phyloP scores from a whole-genome alignment of 2,797 vertebrate species.

The Rhinichthys osculus region DNA sequence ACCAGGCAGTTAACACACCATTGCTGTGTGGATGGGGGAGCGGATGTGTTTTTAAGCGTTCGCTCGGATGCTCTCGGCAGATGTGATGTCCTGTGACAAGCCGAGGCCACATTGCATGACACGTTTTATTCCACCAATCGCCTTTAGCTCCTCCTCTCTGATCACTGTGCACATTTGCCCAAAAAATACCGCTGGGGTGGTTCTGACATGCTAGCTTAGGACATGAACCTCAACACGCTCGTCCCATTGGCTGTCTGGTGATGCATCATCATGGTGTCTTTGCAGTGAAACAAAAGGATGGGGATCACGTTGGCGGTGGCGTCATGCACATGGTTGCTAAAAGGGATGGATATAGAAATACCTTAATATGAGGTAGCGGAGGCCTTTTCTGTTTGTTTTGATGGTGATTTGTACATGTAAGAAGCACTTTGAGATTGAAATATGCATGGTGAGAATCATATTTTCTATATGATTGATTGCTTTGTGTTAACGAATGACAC shows the following conservation, averaged over 20 bases:
- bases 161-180: constrained; percentile 66
- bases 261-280: constrained; percentile 70
- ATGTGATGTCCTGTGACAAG: constrained; percentile 76
- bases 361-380: neutral
- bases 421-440: neutral
- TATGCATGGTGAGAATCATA: neutral
- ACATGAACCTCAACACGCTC: constrained; percentile 54
- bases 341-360: neutral
- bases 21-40: constrained; percentile 25
- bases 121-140: constrained; percentile 65
- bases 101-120: constrained; percentile 64
- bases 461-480: neutral
- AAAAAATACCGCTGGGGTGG: constrained; percentile 48
- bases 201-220: constrained; percentile 57
- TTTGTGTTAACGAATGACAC: neutral
- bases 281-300: constrained; percentile 66
- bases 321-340: constrained; percentile 28
- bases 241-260: constrained; percentile 69
- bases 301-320: constrained; percentile 54
- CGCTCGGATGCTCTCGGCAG: constrained; percentile 66
- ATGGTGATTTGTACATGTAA: neutral
- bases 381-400: neutral
- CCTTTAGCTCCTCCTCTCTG: constrained; percentile 54
- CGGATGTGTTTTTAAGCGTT: neutral
- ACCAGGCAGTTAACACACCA: constrained; percentile 15